These are phyloP conservation scores for Melanocharis versteri DNA, from an alignment of 2,113 vertebrate genomes.

Conservation along the genomic window DNA sequence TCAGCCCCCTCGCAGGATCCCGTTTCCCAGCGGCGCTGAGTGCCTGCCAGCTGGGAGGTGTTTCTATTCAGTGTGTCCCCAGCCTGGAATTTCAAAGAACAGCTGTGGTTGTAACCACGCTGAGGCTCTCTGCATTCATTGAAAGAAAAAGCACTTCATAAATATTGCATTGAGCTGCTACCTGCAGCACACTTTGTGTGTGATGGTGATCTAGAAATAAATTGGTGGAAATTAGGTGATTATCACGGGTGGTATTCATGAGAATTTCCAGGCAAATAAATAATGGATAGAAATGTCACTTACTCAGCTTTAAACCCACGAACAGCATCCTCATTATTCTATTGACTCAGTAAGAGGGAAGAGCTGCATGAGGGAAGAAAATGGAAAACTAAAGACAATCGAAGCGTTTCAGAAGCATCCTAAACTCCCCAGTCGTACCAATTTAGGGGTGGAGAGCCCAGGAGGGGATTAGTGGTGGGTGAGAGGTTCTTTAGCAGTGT, in stretches of 20 bases:
- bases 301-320: constrained; percentile 35
- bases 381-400: neutral
- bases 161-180: constrained; percentile 31
- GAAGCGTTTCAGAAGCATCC: neutral
- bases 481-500: neutral
- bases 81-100: neutral
- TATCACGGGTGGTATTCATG: constrained; percentile 48
- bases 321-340: constrained; percentile 50
- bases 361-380: neutral
- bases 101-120: neutral
- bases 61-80: neutral
- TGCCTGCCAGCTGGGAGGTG: neutral
- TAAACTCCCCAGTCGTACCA: neutral
- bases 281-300: constrained; percentile 68
- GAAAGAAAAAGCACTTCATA: constrained; percentile 1
- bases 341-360: neutral
- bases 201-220: constrained; percentile 27
- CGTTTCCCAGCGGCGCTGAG: neutral
- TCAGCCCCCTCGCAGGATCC: neutral
- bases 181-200: neutral
- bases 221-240: constrained; percentile 43
- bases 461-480: neutral
- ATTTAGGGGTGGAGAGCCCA: neutral
- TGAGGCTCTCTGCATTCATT: neutral
- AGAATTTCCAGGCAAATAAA: constrained; percentile 66